These are phyloP conservation scores for Oasisia sp. DNA, from an alignment of 2,888 invertebrate species.

Conservation along the genomic window DNA sequence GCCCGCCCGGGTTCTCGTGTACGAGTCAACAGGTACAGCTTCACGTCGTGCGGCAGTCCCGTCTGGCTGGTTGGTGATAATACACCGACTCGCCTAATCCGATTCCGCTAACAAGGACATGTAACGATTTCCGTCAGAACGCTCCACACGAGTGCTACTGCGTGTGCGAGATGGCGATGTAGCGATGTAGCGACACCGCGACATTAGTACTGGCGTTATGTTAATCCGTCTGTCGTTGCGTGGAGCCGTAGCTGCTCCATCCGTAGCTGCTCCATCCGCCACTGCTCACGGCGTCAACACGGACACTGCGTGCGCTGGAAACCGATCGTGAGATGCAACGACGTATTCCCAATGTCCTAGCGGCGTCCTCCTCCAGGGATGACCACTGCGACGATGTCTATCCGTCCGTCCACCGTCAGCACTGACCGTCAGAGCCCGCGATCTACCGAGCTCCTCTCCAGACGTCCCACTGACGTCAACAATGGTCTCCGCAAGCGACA, in stretches of 20 bases:
- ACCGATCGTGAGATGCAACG: not conserved
- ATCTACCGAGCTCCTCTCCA: not conserved
- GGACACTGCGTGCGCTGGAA: not conserved
- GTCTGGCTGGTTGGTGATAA: not conserved
- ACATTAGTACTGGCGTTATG: too few relatives aligned
- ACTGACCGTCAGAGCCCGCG: not conserved
- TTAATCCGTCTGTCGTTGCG: not conserved
- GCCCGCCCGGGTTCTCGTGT: not conserved
- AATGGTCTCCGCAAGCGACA: not conserved
- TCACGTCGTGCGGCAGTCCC: not conserved
- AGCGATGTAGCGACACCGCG: not conserved
- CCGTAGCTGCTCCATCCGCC: not conserved
- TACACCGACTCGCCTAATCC: not conserved
- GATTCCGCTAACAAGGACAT: not conserved
- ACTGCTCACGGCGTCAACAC: not conserved
- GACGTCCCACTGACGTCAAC: not conserved
- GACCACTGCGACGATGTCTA: not conserved
- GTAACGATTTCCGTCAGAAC: not conserved
- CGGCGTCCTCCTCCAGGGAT: not conserved
- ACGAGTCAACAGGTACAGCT: not conserved
- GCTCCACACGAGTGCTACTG: not conserved
- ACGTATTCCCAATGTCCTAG: not conserved
- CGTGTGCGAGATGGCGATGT: too few relatives aligned
- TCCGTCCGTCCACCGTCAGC: too few relatives aligned
- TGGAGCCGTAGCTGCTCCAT: not conserved